Evolutionary conservation across 2,797 vertebrate genomes (phyloP).

Genomic region (Ceryle rudis): DNA sequence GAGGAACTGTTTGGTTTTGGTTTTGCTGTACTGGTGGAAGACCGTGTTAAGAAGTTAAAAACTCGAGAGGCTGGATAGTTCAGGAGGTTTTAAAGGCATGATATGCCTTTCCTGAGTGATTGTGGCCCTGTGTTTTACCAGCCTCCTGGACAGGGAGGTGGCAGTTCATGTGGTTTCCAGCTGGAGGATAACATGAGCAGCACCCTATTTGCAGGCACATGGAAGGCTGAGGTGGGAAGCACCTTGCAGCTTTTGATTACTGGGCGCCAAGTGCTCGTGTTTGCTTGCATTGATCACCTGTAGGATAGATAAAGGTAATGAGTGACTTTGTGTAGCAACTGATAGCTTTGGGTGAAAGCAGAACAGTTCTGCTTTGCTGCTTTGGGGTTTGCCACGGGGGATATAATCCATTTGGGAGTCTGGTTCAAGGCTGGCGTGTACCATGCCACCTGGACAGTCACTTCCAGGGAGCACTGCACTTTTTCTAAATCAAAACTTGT

Average conservation of each 20-base stretch:
- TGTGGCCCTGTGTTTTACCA: neutral
- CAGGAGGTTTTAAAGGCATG: neutral
- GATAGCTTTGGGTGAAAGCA: neutral
- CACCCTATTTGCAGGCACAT: neutral
- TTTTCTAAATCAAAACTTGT: neutral
- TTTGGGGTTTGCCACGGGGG: neutral
- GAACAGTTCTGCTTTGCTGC: neutral
- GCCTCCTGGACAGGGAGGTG: neutral
- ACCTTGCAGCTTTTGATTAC: conserved; percentile 5
- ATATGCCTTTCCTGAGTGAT: neutral
- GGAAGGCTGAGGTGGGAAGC: neutral
- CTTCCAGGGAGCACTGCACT: neutral
- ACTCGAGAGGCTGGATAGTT: neutral
- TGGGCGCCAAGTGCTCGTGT: neutral
- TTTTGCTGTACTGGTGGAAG: neutral
- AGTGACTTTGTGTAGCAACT: neutral
- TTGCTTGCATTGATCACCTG: conserved; percentile 24
- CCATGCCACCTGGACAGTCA: neutral
- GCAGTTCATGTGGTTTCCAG: neutral
- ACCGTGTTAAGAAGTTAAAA: neutral
- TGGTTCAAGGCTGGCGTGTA: neutral
- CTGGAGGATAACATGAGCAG: neutral
- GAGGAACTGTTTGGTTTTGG: neutral
- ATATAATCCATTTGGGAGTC: neutral
- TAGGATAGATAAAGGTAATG: conserved; percentile 12